Evolutionary conservation across 2,113 vertebrate species (phyloP), one percentile per base, ranked within the genome.

Genomic region (Cyanoramphus novaezelandiae): DNA sequence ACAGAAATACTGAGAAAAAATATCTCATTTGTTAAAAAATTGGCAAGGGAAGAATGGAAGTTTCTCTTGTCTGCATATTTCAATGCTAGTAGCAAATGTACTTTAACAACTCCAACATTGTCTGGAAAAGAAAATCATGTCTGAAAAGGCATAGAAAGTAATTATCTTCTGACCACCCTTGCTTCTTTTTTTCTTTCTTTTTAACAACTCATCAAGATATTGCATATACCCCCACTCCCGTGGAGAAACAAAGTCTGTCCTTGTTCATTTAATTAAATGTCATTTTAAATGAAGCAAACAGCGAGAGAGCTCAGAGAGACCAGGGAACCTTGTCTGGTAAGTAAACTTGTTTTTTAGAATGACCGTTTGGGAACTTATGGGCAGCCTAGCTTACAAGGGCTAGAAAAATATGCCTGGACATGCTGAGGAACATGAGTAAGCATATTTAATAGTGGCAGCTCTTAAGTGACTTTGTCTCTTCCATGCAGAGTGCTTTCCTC

Each of bases 241-340:
- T 55, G 46, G 74, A 88, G 86, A 84, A 94, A 91, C 19, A 91
- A 93, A 92, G 49, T 47, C 60, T 97, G 95, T 83, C 97, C 97
- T 97, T 97, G 94, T 94, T 93, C 78, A 87, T 93, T 96, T 97
- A 97, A 97, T 97, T 97, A 97, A 97, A 97, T 96, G 96, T 96
- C 97, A 96, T 95, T 94, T 95, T 96, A 97, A 97, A 96, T 96
- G 95, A 97, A 95, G 90, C 65, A 72, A 97, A 90, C 86, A 81
- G 82, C 15, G 43, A 77, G 90, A 95, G 79, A 75, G 35, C 60
- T 91, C 74, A 63, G 72, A 89, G 88, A 86, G 52, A 57, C 53
- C 29, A 47, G 53, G 76, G 76, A 95, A 71, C 50, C 84, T 68
- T 82, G 49, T 80, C 92, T 92, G 47, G 63, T 94, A 82, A 85